A percentile compares a stretch with the other conserved stretches of the same genome.
Evolutionary conservation across 2,113 vertebrate genomes (phyloP).

Genomic region (Plectropomus leopardus): DNA sequence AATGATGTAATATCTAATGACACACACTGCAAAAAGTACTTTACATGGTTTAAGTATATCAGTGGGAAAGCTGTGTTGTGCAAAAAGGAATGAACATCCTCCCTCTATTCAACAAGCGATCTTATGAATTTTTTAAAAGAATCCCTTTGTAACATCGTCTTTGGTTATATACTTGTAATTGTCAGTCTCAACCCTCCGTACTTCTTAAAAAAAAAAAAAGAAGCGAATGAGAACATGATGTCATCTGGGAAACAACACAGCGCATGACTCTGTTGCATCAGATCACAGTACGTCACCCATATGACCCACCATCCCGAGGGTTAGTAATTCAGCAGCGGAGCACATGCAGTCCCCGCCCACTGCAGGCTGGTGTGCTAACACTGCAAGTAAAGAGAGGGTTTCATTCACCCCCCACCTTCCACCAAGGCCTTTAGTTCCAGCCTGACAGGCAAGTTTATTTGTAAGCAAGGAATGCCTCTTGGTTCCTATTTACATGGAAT

Average conservation of each 20-base stretch:
- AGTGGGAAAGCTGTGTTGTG: background rate
- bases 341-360: background rate
- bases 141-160: background rate
- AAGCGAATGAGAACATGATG: background rate
- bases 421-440: background rate
- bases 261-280: background rate
- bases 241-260: conserved; percentile 6
- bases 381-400: background rate
- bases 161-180: background rate
- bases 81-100: no score
- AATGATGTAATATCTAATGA: background rate
- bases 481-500: background rate
- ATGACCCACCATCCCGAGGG: background rate
- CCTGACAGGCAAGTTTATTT: background rate
- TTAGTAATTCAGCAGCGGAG: conserved; percentile 1
- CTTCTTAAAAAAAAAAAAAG: background rate
- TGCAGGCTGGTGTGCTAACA: background rate
- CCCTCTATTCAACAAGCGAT: background rate
- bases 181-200: background rate
- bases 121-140: background rate
- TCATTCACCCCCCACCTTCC: background rate
- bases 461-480: no score
- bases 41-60: background rate
- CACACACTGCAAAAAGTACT: background rate
- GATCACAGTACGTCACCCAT: background rate